Conservation (phyloP, 2,113 vertebrate genomes). For the Macrotus californicus region DNA sequence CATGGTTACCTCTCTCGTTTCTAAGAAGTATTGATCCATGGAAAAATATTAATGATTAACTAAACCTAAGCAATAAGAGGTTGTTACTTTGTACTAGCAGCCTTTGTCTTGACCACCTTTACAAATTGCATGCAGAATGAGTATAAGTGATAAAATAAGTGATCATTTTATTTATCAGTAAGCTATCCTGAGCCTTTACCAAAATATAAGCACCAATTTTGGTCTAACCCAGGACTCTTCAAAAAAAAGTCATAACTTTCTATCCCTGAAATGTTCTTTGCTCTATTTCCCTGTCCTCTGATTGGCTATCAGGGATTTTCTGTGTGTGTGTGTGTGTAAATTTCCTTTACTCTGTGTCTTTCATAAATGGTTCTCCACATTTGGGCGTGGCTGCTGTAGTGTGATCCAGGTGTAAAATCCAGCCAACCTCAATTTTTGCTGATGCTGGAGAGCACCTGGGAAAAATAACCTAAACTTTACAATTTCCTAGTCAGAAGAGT, state of each 20-base stretch:
- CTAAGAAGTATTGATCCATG: background rate
- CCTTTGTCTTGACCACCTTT: background rate
- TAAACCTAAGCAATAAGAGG: slow-evolving; percentile 44
- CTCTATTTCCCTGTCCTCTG: background rate
- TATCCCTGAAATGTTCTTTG: background rate
- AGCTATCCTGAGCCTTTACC: background rate
- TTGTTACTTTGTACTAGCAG: background rate
- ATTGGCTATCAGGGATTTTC: background rate
- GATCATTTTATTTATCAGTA: background rate
- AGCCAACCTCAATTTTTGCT: background rate
- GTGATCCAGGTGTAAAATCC: background rate
- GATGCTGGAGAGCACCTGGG: background rate
- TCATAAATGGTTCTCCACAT: background rate
- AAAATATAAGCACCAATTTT: background rate
- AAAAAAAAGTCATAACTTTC: background rate
- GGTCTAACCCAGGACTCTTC: background rate
- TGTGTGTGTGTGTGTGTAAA: background rate
- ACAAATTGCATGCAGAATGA: background rate
- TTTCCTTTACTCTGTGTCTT: background rate
- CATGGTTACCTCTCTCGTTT: background rate
- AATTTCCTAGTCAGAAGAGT: background rate
- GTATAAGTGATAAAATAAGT: background rate
- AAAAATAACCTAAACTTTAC: slow-evolving; percentile 26
- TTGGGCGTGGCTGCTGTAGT: background rate
- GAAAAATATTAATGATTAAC: slow-evolving; percentile 55